These are phyloP conservation scores for Drosophila planitibia DNA, from an alignment of 2,888 invertebrate species.

Conservation along the genomic window DNA sequence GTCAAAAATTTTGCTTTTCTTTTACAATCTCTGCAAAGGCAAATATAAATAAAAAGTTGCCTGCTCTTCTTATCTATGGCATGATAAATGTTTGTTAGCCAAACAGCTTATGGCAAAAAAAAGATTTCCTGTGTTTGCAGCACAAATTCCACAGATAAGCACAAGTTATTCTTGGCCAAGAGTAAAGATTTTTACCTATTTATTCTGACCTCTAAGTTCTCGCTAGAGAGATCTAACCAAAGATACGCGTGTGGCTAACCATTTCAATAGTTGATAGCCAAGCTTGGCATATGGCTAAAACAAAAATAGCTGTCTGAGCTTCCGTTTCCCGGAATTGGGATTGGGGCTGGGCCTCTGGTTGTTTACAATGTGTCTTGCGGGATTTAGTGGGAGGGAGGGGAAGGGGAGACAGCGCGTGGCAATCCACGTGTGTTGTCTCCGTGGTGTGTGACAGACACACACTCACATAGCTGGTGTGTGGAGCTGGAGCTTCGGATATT, in stretches of 20 bases:
- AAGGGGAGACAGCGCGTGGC: conserved; percentile 48
- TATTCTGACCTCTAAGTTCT: background rate
- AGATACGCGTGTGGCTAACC: background rate
- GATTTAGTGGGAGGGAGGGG: too few species aligned
- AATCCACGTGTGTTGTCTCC: conserved; percentile 58
- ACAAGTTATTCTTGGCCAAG: background rate
- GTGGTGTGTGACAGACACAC: conserved; percentile 12
- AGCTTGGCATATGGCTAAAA: conserved; percentile 4
- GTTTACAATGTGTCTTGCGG: conserved; percentile 3
- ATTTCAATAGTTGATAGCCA: background rate
- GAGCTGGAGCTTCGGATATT: conserved; percentile 21
- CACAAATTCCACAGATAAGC: background rate
- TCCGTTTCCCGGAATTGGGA: background rate
- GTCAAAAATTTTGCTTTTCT: background rate
- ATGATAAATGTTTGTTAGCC: background rate
- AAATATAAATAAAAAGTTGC: background rate
- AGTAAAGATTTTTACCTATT: background rate
- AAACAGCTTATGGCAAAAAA: conserved; percentile 1
- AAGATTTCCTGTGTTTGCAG: background rate
- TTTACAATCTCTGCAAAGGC: background rate
- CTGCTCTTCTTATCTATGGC: background rate
- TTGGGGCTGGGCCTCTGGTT: background rate
- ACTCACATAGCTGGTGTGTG: conserved; percentile 14
- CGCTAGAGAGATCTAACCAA: background rate
- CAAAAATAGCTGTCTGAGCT: conserved; percentile 7